phyloP scores from a whole-genome alignment of 2,888 invertebrate species.

The Petrolisthes cinctipes region DNA sequence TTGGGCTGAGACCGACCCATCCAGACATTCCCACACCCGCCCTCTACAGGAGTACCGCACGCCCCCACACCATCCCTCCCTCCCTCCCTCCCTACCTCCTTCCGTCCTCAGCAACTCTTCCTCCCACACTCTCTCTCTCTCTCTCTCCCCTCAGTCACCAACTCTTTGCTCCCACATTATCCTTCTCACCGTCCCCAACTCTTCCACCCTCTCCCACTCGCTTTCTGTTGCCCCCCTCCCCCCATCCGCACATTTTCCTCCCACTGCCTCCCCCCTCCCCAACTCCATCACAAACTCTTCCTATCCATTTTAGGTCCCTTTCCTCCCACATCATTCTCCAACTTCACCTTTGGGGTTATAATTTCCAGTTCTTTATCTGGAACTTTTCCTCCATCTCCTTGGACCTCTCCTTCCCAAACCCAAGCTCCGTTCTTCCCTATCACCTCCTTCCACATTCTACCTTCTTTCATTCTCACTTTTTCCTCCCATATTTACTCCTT shows the following conservation, averaged over 20 bases:
- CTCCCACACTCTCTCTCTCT: conserved; percentile 19
- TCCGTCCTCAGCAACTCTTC: not conserved
- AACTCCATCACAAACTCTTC: no score
- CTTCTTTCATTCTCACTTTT: not conserved
- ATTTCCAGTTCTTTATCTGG: not conserved
- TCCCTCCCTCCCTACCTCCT: not conserved
- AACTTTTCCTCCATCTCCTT: no score
- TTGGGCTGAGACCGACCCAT: conserved; percentile 15
- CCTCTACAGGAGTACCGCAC: conserved; percentile 6
- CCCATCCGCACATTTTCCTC: no score
- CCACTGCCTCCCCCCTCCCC: no score
- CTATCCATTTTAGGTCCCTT: no score
- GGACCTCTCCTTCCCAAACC: no score
- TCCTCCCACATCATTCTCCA: not conserved
- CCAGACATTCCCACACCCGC: conserved; percentile 26
- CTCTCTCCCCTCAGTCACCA: not conserved
- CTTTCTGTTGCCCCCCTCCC: not conserved
- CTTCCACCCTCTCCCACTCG: not conserved
- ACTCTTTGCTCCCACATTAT: not conserved
- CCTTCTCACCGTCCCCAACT: conserved; percentile 2
- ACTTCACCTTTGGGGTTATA: not conserved
- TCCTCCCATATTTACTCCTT: not conserved
- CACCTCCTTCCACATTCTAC: no score
- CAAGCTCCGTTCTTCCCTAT: no score
- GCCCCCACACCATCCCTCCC: not conserved